Base-by-base conservation (phyloP, 2,888 invertebrate genomes). In the Bombylius major region DNA sequence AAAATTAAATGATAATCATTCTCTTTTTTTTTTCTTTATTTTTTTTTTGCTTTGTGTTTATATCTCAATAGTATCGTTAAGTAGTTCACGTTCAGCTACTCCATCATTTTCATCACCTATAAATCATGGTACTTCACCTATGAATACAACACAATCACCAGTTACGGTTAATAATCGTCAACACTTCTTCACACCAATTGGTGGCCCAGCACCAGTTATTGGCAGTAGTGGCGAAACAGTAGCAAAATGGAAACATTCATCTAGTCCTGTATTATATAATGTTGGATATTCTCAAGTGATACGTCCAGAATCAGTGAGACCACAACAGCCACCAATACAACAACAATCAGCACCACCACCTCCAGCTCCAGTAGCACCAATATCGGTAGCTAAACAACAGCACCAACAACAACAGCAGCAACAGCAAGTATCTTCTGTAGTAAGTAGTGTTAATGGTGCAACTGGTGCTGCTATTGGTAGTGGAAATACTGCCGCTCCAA, bases 111-210 rank as follows among this genome's bases (percentile, higher is more conserved):
- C 90, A 47, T 83, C 86, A 52, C 84, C 86, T 56, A 84, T 82
- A 57, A 82, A 83, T 58, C 82, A 83, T 65, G 80, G 81, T 44
- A 81, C 83, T 52, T 85, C 85, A 5, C 82, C 84, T 32, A 77
- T 82, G 64, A 82, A 82, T 64, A 78, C 79, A 75, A 67, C 67
- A 55, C 82, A 84, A 69, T 82, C 86, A 58, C 81, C 82, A 39
- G 79, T 85, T 50, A 82, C 83, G 53, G 81, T 81, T 58, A 86
- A 87, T 45, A 81, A 87, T 58, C 81, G 88, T 62, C 88, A 87
- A 71, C 91, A 92, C 75, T 85, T 94, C 63, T 95, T 95, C 73
- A 88, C 94, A 78, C 95, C 96, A 39, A 95, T 95, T 65, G 83
- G 83, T 33, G 86, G 82, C 64, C 83, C 83, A 60, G 81, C 80